Conservation (phyloP, 2,113 vertebrate genomes). For the Acrocephalus kingi region DNA sequence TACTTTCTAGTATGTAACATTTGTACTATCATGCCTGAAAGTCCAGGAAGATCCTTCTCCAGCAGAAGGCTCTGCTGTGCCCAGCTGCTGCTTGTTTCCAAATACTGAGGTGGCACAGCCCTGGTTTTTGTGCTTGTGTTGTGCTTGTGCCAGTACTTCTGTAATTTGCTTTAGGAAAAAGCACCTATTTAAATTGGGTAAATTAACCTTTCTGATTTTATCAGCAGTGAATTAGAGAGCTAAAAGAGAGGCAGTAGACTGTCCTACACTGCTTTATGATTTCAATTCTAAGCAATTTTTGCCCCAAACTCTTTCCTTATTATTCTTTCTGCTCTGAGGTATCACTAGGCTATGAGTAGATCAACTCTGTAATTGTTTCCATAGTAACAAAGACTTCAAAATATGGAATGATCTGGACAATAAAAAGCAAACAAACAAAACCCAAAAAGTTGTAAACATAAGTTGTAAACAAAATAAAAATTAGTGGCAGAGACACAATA, state of each 20-base stretch:
- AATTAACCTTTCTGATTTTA: background rate
- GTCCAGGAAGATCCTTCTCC: background rate
- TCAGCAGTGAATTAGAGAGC: background rate
- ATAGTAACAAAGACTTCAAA: conserved; percentile 46
- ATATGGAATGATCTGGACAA: background rate
- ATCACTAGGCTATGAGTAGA: background rate
- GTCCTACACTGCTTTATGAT: background rate
- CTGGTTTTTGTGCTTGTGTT: background rate
- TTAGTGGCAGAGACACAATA: background rate
- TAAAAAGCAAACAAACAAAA: background rate
- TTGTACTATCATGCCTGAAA: background rate
- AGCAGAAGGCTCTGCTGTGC: background rate
- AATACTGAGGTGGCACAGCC: background rate
- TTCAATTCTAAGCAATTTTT: background rate
- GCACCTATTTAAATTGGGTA: background rate
- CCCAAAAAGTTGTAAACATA: background rate
- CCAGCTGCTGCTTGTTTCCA: background rate
- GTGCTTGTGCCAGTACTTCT: background rate
- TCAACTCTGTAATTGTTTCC: conserved; percentile 43
- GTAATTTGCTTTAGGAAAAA: background rate
- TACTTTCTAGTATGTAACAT: background rate
- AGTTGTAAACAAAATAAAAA: conserved; percentile 3
- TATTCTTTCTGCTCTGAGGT: background rate
- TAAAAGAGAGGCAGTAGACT: background rate
- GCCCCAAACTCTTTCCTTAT: background rate